Conservation (phyloP, 2,888 invertebrate species). For the Meganola albula region DNA sequence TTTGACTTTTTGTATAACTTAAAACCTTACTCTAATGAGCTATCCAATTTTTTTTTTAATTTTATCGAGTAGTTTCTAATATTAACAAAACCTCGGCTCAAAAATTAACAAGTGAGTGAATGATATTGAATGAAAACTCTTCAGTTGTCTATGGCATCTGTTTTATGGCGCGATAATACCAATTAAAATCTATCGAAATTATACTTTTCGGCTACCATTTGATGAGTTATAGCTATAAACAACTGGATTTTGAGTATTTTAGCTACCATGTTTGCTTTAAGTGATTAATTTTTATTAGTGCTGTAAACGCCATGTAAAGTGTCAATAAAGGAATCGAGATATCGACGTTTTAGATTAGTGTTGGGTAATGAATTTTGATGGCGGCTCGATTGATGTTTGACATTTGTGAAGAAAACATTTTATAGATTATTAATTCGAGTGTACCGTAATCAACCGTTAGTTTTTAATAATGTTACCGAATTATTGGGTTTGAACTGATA, state of each 20-base stretch:
- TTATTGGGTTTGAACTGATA: too few species aligned
- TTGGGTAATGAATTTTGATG: constrained; percentile 25
- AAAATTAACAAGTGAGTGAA: constrained; percentile 47
- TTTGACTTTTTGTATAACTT: too few species aligned
- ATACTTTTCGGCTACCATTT: constrained; percentile 66
- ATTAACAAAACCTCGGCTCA: constrained; percentile 16
- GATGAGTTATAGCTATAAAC: constrained; percentile 61
- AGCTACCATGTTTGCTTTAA: constrained; percentile 68
- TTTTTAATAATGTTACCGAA: too few species aligned
- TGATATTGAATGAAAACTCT: constrained; percentile 61
- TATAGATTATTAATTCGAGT: too few species aligned
- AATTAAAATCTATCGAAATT: constrained; percentile 76
- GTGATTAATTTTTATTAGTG: constrained; percentile 61
- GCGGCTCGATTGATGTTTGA: neutral
- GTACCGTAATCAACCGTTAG: too few species aligned
- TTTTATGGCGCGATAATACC: constrained; percentile 68
- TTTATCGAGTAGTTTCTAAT: too few species aligned
- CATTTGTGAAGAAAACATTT: too few species aligned
- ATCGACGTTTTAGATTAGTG: constrained; percentile 25
- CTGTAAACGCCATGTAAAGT: constrained; percentile 45
- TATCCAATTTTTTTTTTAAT: too few species aligned
- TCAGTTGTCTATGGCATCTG: constrained; percentile 65
- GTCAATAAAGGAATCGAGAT: constrained; percentile 39
- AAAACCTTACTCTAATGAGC: too few species aligned
- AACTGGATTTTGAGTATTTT: constrained; percentile 46